Percentiles rank a stretch among this genome's conserved stretches.
Conservation (phyloP, 2,888 invertebrate species). For the Aphidius colemani region DNA sequence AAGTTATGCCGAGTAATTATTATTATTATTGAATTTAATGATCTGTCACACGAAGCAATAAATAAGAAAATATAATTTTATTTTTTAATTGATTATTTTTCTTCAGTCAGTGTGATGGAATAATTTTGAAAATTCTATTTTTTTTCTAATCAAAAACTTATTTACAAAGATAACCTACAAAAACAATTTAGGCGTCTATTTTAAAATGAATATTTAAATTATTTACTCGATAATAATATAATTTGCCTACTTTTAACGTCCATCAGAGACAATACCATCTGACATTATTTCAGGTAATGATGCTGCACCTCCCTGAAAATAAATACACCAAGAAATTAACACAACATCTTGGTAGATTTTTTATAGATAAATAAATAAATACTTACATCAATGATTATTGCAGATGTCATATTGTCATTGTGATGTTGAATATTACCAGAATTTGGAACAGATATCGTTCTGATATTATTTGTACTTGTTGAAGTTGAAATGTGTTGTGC, state of each 20-base stretch:
- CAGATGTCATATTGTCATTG: conserved; percentile 49
- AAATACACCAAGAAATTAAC: conserved; percentile 18
- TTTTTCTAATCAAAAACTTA: conserved; percentile 2
- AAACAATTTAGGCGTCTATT: conserved; percentile 1
- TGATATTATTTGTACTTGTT: conserved; percentile 46
- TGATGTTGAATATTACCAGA: conserved; percentile 48
- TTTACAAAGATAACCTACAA: conserved; percentile 2
- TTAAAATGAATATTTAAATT: conserved; percentile 1
- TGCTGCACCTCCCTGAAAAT: conserved; percentile 43
- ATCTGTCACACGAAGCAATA: too few relatives aligned
- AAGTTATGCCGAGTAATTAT: too few relatives aligned
- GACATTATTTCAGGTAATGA: conserved; percentile 48
- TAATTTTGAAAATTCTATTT: conserved; percentile 17
- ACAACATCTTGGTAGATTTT: conserved; percentile 10
- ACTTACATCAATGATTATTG: conserved; percentile 50
- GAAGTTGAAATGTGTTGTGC: conserved; percentile 49
- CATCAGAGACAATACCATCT: conserved; percentile 44
- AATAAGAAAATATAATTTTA: too few relatives aligned
- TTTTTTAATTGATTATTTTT: not conserved
- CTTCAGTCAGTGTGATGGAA: conserved; percentile 15
- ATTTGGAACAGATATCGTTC: conserved; percentile 48
- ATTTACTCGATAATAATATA: not conserved
- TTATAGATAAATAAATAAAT: conserved; percentile 10
- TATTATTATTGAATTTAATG: too few relatives aligned
- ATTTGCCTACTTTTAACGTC: conserved; percentile 31